These are phyloP conservation scores for Macrosoma leucophasiata DNA, from an alignment of 2,888 invertebrate species.

Conservation along the genomic window DNA sequence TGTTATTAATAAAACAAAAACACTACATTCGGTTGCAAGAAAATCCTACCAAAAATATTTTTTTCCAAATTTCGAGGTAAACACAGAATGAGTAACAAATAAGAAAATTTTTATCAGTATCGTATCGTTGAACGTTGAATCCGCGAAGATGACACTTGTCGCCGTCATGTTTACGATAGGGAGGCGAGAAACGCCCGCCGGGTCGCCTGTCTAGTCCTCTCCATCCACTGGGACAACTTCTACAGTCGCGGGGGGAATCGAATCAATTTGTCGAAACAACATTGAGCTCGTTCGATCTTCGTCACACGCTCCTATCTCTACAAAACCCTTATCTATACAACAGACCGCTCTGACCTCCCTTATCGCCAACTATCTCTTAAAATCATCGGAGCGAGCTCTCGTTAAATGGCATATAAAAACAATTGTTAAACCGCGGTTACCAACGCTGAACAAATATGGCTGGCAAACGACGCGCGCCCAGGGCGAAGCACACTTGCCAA, in stretches of 20 bases:
- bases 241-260: slow-evolving; percentile 47
- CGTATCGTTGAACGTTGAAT: too few species aligned
- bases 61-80: too few species aligned
- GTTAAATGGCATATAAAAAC: slow-evolving; percentile 44
- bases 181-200: slow-evolving; percentile 2
- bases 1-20: too few species aligned
- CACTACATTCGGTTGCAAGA: too few species aligned
- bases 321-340: slow-evolving; percentile 22
- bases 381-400: slow-evolving; percentile 16
- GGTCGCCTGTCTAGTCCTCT: slow-evolving; percentile 12
- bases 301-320: slow-evolving; percentile 39
- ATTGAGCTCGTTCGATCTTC: slow-evolving; percentile 43
- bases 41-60: too few species aligned
- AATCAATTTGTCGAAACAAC: slow-evolving; percentile 59
- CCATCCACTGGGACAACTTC: slow-evolving; percentile 28
- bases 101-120: too few species aligned
- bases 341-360: slow-evolving; percentile 5
- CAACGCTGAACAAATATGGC: slow-evolving; percentile 53
- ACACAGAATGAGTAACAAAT: too few species aligned
- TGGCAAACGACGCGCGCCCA: slow-evolving; percentile 50
- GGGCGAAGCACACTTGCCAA: slow-evolving; percentile 61
- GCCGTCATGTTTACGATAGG: slow-evolving; percentile 3
- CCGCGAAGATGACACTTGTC: not conserved
- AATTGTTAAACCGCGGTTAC: slow-evolving; percentile 54
- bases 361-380: slow-evolving; percentile 7